Base-by-base conservation (phyloP, 2,113 vertebrate genomes). In the Phrynocephalus versicolor region DNA sequence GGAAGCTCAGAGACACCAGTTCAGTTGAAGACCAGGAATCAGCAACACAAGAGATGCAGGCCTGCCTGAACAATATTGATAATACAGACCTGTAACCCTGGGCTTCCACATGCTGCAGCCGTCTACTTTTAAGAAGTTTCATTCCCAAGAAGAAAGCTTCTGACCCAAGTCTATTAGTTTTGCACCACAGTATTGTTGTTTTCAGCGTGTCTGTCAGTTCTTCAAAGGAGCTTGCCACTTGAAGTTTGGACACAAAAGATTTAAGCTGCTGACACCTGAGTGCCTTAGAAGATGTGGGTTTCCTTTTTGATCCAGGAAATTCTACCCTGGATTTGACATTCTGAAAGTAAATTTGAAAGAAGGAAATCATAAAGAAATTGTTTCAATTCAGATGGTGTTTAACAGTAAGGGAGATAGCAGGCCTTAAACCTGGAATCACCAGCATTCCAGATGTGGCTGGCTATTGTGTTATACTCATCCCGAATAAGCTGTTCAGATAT, bases 81-180 rank as follows among this genome's bases (percentile, higher is more conserved):
- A 79, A 77, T 57, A 89, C 80, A 55, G 90, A 96, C 97, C 96
- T 96, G 88, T 85, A 95, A 74, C 96, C 96, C 75, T 95, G 95
- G 70, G 94, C 93, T 87, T 97, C 96, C 77, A 96, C 93, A 0
- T 97, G 95, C 85, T 96, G 95, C 67, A 97, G 91, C n/a, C 95
- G 92, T 60, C 95, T 96, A 88, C 93, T 96, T 94, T 96, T 97
- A 88, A 97, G 76, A 90, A 96, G 94, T 82, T 96, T 96, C 82
- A 81, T 94, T 72, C 95, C 89, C 75, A 97, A 92, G 90, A 96
- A 97, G 74, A 92, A 90, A 64, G 92, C 89, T 88, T 2, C 94
- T 69, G 90, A 2, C 76, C 90, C 95, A 15, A 96, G 88, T 82
- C 94, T 96, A 77, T 92, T 94, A 83, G 16, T 88, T 91, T 87